Evolutionary conservation across 2,888 invertebrate genomes (phyloP), one percentile per base, ranked within the genome.

Genomic region (Meteorus colon): DNA sequence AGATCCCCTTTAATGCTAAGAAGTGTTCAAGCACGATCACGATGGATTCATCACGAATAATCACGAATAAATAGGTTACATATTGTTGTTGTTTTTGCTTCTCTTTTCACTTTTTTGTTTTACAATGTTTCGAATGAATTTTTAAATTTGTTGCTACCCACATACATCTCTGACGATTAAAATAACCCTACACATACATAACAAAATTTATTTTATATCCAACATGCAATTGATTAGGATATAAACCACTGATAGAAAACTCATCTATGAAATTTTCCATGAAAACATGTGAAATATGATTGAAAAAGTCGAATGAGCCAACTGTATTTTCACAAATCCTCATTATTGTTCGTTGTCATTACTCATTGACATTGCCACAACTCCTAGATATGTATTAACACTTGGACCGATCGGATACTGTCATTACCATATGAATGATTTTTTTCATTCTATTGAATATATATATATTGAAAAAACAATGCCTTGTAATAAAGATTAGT

Each of bases 331-430:
- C 24, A 37, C 31, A n/a, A 27, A 31, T 55, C 27, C 24, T 66
- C 48, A 31, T 24, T 71, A 74, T 12, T 24, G 60, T 60, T 19
- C 19, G 67, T 78, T 77, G 77, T 78, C 78, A 74, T 71, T 68
- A 67, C 60, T 67, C 10, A 31, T 55, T 62, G 79, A 80, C 77
- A 70, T 69, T 75, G 68, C 19, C 62, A 19, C 59, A 62, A 68
- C 24, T 24, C 24, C 45, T 59, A 1, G 5, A 12, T 45, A 5
- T 24, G 34, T 37, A 27, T 60, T 59, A 60, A 27, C 37, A 55
- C 31, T n/a, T 27, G n/a, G 34, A 59, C 37, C 60, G 12, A 70
- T 37, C 24, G 24, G 65, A 66, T 55, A 67, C 34, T 14, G 55
- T 65, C 62, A 27, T 8, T 6, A 27, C 31, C 14, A 45, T 37